Evolutionary conservation across 2,113 vertebrate genomes (phyloP).

Genomic region (Taurulus bubalis): DNA sequence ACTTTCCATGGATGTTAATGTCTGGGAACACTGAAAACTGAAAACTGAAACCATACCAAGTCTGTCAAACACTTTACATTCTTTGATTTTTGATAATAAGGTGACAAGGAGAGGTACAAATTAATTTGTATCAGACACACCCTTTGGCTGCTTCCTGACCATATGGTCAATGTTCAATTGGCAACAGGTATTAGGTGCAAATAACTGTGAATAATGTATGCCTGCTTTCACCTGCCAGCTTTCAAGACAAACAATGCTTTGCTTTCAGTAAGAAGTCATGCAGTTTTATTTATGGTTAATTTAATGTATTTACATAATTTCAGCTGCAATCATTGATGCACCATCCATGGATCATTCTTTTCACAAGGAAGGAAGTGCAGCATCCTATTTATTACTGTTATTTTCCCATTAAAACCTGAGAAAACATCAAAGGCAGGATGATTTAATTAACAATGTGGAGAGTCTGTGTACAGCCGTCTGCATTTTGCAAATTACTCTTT

Average conservation of each 20-base stretch:
- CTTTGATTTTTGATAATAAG: constrained; percentile 14
- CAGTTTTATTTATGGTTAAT: constrained; percentile 65
- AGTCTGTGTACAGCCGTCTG: constrained; percentile 79
- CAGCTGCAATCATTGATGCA: constrained; percentile 64
- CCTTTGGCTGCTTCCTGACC: constrained; percentile 9
- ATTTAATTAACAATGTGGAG: constrained; percentile 87
- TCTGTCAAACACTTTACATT: not conserved
- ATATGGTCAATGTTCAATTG: constrained; percentile 40
- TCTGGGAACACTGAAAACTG: too few relatives aligned
- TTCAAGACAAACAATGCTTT: constrained; percentile 56
- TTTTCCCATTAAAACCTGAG: constrained; percentile 81
- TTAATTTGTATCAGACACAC: not conserved
- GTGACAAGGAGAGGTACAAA: not conserved
- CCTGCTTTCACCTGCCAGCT: constrained; percentile 36
- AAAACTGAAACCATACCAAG: not conserved
- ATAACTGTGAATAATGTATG: constrained; percentile 44
- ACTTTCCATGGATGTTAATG: not conserved
- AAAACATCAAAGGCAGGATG: constrained; percentile 85
- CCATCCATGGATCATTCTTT: constrained; percentile 72
- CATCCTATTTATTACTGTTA: constrained; percentile 78
- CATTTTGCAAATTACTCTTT: constrained; percentile 83
- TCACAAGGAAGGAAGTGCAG: constrained; percentile 64
- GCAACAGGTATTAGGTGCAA: constrained; percentile 51
- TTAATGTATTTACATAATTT: constrained; percentile 75
- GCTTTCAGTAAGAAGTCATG: constrained; percentile 44